A percentile compares a stretch with the other conserved stretches of the same genome.
Evolutionary conservation across 2,888 invertebrate genomes (phyloP).

Genomic region (Autographa pulchrina): DNA sequence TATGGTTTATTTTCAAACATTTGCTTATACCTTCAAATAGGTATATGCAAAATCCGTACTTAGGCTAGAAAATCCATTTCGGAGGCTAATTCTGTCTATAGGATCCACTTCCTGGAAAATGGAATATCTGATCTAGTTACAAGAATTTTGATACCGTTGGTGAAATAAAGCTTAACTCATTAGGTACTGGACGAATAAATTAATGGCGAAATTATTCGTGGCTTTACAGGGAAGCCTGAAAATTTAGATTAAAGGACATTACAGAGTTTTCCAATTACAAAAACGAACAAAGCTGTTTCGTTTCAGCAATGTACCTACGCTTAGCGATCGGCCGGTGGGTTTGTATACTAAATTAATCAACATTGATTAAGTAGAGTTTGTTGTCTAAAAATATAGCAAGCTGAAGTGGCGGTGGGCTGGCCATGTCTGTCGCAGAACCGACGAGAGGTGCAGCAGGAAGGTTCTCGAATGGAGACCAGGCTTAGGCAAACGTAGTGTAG

Average conservation of each 20-base stretch:
- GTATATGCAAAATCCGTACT: too few relatives aligned
- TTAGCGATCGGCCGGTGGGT: conserved; percentile 35
- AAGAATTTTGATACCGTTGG: conserved; percentile 11
- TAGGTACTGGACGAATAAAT: conserved; percentile 20
- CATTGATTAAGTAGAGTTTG: conserved; percentile 44
- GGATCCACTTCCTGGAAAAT: neutral
- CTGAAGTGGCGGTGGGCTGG: too few relatives aligned
- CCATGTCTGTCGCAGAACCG: too few relatives aligned
- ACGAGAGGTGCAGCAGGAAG: too few relatives aligned
- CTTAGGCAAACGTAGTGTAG: too few relatives aligned
- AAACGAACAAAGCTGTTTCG: conserved; percentile 41
- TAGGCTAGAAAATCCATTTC: too few relatives aligned
- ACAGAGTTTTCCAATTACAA: conserved; percentile 49
- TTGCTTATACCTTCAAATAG: too few relatives aligned
- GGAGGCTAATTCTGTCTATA: too few relatives aligned
- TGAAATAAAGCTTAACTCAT: conserved; percentile 31
- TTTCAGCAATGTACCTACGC: conserved; percentile 23
- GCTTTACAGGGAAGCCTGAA: conserved; percentile 11
- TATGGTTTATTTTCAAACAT: too few relatives aligned
- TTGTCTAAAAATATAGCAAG: too few relatives aligned
- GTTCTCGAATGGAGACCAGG: too few relatives aligned
- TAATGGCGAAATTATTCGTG: conserved; percentile 40
- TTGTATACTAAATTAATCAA: conserved; percentile 35
- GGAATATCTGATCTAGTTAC: conserved; percentile 7
- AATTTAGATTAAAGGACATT: conserved; percentile 43